A percentile compares a stretch with the other conserved stretches of the same genome.
phyloP scores from a whole-genome alignment of 1,140 invertebrate species.

The Andrena cerasifolii region DNA sequence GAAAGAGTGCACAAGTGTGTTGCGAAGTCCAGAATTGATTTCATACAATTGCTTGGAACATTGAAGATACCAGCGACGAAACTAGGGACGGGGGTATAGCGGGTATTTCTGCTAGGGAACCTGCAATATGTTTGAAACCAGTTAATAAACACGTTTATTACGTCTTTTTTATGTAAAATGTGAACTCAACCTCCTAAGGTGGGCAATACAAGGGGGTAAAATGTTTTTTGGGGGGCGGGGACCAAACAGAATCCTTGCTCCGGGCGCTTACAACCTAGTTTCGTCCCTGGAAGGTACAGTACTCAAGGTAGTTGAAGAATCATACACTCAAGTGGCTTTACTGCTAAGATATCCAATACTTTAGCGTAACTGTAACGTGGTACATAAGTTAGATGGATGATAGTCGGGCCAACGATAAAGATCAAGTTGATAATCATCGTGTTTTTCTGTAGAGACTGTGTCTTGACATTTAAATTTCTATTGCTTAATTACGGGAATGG shows the following conservation, averaged over 20 bases:
- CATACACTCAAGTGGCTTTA: neutral
- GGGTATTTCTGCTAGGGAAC: too few relatives aligned
- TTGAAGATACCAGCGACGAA: too few relatives aligned
- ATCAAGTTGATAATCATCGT: conserved; percentile 59
- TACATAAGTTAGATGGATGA: neutral
- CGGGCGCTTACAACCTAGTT: too few relatives aligned
- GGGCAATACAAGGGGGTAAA: too few relatives aligned
- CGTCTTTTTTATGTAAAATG: too few relatives aligned
- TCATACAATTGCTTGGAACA: neutral
- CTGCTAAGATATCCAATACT: neutral
- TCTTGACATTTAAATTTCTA: conserved; percentile 46
- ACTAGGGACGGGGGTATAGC: too few relatives aligned
- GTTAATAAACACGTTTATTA: too few relatives aligned
- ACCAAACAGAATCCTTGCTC: too few relatives aligned
- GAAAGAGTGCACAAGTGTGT: neutral
- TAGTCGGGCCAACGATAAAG: conserved; percentile 28
- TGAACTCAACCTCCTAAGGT: too few relatives aligned
- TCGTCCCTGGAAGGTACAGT: too few relatives aligned
- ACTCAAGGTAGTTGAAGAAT: neutral
- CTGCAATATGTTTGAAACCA: too few relatives aligned
- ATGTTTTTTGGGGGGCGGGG: too few relatives aligned
- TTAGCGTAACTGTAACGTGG: neutral
- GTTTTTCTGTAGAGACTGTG: conserved; percentile 55
- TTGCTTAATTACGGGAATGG: conserved; percentile 40
- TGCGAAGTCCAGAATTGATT: neutral